A percentile compares a stretch with the other conserved stretches of the same genome.
Conservation (phyloP, 2,113 vertebrate genomes). For the Paramormyrops kingsleyae region DNA sequence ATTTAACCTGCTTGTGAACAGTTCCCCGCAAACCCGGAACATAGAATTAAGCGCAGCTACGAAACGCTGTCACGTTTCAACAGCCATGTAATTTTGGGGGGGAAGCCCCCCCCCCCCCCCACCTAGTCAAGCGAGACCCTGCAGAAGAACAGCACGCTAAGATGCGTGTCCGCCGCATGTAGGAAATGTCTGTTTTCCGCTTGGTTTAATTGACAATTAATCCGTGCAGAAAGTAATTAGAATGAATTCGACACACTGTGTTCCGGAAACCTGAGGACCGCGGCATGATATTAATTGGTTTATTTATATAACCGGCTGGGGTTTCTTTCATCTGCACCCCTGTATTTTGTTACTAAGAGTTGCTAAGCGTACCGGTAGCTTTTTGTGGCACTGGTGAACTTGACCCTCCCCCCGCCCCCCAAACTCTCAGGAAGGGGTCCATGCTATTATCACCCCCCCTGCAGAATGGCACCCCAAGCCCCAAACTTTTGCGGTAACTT, state of each 20-base stretch:
- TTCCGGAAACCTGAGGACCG: not conserved
- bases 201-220: slow-evolving; percentile 23
- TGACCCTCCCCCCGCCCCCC: not conserved
- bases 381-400: not conserved
- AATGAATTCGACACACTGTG: slow-evolving; percentile 9
- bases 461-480: not conserved
- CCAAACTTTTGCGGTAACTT: not conserved
- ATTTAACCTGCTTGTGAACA: not conserved
- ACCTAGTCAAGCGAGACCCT: not conserved
- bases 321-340: not conserved
- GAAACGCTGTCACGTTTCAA: not conserved
- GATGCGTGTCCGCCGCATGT: not conserved
- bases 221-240: slow-evolving; percentile 16
- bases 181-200: slow-evolving; percentile 2
- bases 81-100: not conserved
- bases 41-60: not conserved
- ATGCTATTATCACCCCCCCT: not conserved
- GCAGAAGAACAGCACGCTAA: not conserved
- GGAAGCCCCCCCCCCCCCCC: not conserved
- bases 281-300: slow-evolving; percentile 13
- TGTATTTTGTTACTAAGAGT: not conserved
- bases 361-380: not conserved
- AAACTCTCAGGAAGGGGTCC: not conserved
- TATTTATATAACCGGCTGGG: not conserved
- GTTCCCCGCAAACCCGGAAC: not conserved